Conservation (phyloP, 2,113 vertebrate species). For the Sinocyclocheilus anophthalmus region DNA sequence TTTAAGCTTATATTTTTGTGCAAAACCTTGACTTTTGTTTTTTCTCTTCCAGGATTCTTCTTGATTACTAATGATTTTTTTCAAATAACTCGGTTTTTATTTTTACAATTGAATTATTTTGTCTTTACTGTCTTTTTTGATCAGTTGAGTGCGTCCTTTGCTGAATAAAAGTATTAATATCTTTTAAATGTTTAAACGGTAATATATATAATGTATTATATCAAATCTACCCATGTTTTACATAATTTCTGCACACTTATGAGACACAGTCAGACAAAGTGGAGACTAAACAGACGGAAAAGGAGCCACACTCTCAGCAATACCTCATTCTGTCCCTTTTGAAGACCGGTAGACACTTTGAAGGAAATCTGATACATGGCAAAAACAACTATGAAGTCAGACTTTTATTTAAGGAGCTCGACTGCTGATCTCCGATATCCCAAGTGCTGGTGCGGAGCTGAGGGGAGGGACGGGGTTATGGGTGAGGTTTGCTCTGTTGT, state of each 20-base stretch:
- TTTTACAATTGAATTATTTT: background rate
- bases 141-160: background rate
- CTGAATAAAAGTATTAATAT: background rate
- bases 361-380: slow-evolving; percentile 75
- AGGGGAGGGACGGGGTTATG: slow-evolving; percentile 52
- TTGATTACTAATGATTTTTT: too few species aligned
- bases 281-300: slow-evolving; percentile 52
- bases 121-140: background rate
- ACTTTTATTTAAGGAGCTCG: slow-evolving; percentile 79
- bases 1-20: too few species aligned
- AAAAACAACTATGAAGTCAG: slow-evolving; percentile 78
- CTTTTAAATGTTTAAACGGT: background rate
- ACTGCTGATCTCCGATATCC: slow-evolving; percentile 73
- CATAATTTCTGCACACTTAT: slow-evolving; percentile 58
- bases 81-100: too few species aligned
- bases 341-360: slow-evolving; percentile 74
- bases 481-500: slow-evolving; percentile 71
- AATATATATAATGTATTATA: background rate
- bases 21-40: too few species aligned
- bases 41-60: too few species aligned
- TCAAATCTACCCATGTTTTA: slow-evolving; percentile 60
- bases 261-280: slow-evolving; percentile 63
- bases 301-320: slow-evolving; percentile 47
- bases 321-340: slow-evolving; percentile 72
- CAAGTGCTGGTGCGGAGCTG: slow-evolving; percentile 69